phyloP scores from a whole-genome alignment of 2,113 vertebrate species.

The Arvicanthis niloticus region DNA sequence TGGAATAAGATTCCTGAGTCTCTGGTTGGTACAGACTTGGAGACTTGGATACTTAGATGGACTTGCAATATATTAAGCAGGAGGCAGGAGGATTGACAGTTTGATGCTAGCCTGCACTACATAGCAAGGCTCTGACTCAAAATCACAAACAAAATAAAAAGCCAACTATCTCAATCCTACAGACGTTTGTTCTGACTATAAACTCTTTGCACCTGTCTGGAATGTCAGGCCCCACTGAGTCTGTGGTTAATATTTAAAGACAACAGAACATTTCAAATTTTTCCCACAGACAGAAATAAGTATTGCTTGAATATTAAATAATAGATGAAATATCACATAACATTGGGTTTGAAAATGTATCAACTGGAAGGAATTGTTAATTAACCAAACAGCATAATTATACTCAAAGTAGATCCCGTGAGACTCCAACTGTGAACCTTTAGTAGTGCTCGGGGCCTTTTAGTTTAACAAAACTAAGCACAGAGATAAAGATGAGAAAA shows the following conservation, averaged over 20 bases:
- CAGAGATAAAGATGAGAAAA: background rate
- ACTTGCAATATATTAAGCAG: background rate
- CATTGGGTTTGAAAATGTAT: background rate
- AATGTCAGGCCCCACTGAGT: background rate
- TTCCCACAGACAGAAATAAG: background rate
- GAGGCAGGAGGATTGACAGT: background rate
- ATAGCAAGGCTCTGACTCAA: background rate
- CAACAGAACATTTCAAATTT: conserved; percentile 1
- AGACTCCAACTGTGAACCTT: background rate
- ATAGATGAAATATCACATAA: background rate
- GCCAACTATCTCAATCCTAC: background rate
- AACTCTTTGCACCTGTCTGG: background rate
- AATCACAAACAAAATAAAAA: background rate
- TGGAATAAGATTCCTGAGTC: background rate
- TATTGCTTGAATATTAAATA: background rate
- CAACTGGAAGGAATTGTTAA: background rate
- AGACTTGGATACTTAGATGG: background rate
- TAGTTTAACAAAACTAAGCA: conserved; percentile 30
- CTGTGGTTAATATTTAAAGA: background rate
- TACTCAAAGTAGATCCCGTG: background rate
- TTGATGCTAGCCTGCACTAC: background rate
- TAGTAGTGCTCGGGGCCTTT: background rate
- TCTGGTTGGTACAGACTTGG: background rate
- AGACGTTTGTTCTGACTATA: background rate
- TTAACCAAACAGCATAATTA: background rate